Percentiles rank a stretch among this genome's conserved stretches.
Conservation (phyloP, 2,888 invertebrate species). For the Podabrus alpinus region DNA sequence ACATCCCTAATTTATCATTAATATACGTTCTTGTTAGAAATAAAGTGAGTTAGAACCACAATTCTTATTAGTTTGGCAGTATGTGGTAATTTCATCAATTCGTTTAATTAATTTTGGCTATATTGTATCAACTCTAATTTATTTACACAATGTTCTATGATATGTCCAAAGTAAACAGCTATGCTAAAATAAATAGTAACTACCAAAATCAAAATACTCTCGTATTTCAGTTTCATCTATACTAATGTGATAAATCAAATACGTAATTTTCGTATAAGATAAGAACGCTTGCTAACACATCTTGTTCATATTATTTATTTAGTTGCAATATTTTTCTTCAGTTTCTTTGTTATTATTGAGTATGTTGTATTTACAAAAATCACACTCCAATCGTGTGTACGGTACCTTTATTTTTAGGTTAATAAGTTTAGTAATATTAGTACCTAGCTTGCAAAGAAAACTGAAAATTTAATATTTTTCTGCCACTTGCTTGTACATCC, state of each 20-base stretch:
- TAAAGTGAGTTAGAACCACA: conserved; percentile 8
- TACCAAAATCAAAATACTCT: not conserved
- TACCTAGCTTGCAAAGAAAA: no score
- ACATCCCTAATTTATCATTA: conserved; percentile 24
- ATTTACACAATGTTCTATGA: not conserved
- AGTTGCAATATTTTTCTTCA: not conserved
- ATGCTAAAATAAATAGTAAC: not conserved
- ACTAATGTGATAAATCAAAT: not conserved
- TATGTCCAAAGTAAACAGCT: not conserved
- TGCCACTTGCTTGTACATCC: no score
- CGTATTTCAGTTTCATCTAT: not conserved
- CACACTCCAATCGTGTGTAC: no score
- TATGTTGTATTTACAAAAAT: not conserved
- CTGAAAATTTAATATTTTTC: no score
- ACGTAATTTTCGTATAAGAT: not conserved
- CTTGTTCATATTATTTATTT: no score
- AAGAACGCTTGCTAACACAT: not conserved
- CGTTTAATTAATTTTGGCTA: not conserved
- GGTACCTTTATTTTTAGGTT: no score
- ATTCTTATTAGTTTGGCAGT: conserved; percentile 17
- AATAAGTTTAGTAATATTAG: no score
- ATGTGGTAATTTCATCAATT: conserved; percentile 7
- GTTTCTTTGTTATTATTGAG: not conserved
- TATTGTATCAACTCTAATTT: not conserved
- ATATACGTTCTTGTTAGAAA: conserved; percentile 12